Conservation (phyloP, 2,888 invertebrate genomes). For the Tipula helvola region DNA sequence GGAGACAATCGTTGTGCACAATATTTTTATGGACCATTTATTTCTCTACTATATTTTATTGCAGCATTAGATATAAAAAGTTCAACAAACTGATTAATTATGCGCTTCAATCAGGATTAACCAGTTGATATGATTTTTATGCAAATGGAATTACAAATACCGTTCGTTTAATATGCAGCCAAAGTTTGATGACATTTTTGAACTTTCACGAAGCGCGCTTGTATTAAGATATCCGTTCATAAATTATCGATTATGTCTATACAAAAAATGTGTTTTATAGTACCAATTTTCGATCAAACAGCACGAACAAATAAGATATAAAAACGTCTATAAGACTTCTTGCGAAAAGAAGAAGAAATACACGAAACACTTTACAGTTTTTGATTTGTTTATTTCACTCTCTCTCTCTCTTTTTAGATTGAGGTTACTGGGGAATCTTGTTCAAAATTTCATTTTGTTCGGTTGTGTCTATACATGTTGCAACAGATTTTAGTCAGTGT, state of each 20-base stretch:
- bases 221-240: background rate
- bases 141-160: background rate
- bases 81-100: background rate
- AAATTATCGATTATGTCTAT: background rate
- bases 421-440: slow-evolving; percentile 4
- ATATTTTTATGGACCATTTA: background rate
- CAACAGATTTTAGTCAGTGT: background rate
- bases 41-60: background rate
- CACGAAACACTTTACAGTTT: slow-evolving; percentile 4
- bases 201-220: background rate
- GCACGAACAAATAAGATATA: background rate
- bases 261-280: background rate
- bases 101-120: background rate
- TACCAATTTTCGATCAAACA: background rate
- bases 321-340: background rate
- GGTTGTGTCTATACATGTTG: background rate
- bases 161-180: background rate
- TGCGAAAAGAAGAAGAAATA: background rate
- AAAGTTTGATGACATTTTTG: background rate
- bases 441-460: background rate
- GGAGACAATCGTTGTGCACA: background rate
- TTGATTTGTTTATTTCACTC: background rate
- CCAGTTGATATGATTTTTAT: background rate
- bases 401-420: background rate
- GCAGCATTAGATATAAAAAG: background rate